Base-by-base conservation (phyloP, 2,888 invertebrate genomes). In the Theretra japonica region DNA sequence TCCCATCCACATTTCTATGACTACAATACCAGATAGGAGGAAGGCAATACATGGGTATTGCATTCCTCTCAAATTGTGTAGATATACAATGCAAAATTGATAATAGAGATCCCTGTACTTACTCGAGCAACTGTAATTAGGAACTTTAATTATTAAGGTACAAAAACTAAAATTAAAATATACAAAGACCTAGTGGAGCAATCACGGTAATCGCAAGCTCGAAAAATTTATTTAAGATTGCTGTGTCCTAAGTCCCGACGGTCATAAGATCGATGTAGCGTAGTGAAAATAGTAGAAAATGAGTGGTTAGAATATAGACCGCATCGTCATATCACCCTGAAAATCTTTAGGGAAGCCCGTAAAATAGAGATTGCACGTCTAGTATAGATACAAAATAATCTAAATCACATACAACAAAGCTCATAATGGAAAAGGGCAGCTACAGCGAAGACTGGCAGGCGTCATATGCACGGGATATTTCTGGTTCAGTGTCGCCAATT, bases 401-500 rank as follows among this genome's bases (percentile, higher is more conserved):
- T 30, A 5, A 11, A 30, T 8, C 21, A 23, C 21, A 23, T 21
- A 21, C 23, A 65, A 65, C 41, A 25, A 65, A 60, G 19, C 19
- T 11, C 65, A 48, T 62, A 62, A 62, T 62, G 33, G 23, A 41
- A 62, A 33, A 21, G 33, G 33, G 15, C 59, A 53, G 53, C 4
- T 19, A 60, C 59, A 7, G n/a, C 62, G 1, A 53, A 41, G 21
- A 48, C 48, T 65, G 65, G 23, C 65, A 48, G 41, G 48, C 65
- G 65, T 65, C 65, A 65, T 48, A 11, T 48, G 48, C 41, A 48
- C 23, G 21, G 41, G 65, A 65, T 65, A 62, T 62, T 65, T 65
- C 21, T 41, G 74, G 75, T 48, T 62, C 60, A 70, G 72, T 75
- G 75, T 75, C 71, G 74, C 73, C 71, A 74, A 78, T 76, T 75